Percentiles rank a stretch among this genome's conserved stretches.
phyloP scores from a whole-genome alignment of 2,797 vertebrate species.

The Allobates femoralis region DNA sequence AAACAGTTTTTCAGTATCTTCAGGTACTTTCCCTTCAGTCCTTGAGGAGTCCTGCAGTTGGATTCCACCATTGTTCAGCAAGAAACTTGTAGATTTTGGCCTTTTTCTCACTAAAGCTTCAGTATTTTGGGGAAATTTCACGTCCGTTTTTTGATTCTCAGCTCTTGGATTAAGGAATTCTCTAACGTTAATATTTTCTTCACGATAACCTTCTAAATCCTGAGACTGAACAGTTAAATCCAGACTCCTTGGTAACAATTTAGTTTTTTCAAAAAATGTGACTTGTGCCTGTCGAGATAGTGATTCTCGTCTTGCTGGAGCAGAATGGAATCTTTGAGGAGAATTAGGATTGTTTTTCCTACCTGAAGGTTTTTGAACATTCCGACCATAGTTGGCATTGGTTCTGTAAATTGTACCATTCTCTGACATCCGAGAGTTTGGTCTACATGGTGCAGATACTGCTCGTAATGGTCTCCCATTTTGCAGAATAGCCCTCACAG shows the following conservation, averaged over 20 bases:
- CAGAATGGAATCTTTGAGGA: constrained; percentile 9
- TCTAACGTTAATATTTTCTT: neutral
- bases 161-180: neutral
- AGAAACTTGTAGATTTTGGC: neutral
- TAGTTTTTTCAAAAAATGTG: neutral
- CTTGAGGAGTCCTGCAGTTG: neutral
- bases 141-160: neutral
- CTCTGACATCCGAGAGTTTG: constrained; percentile 13
- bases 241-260: neutral
- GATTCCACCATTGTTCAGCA: neutral
- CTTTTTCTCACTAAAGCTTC: neutral
- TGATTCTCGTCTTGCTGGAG: neutral
- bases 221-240: too few relatives aligned
- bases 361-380: neutral
- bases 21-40: neutral
- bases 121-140: neutral
- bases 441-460: neutral
- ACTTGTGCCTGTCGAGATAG: neutral
- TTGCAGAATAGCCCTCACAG: constrained; percentile 36
- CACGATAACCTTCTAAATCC: neutral
- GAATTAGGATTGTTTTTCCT: neutral
- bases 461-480: neutral
- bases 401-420: neutral
- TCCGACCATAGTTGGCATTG: neutral
- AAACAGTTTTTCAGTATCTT: neutral